These are phyloP conservation scores for Drymodes brunneopygia DNA, from an alignment of 2,113 vertebrate species.

Conservation along the genomic window DNA sequence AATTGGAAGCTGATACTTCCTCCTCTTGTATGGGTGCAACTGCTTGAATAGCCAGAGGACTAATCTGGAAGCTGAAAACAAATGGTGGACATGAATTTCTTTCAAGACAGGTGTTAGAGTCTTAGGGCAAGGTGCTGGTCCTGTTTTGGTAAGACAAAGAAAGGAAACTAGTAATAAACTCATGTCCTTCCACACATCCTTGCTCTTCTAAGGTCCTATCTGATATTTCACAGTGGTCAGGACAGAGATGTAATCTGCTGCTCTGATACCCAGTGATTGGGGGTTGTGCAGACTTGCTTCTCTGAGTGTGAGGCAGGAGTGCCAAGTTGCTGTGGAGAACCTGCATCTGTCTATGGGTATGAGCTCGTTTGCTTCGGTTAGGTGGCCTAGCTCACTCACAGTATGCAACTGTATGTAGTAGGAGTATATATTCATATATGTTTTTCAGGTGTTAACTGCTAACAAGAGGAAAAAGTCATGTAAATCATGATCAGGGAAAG, in stretches of 20 bases:
- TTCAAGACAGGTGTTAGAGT: neutral
- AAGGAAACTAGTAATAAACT: neutral
- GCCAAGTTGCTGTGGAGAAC: neutral
- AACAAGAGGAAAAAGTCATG: neutral
- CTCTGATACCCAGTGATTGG: neutral
- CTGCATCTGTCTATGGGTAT: neutral
- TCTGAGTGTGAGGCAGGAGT: neutral
- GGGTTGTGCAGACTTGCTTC: neutral
- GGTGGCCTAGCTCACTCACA: neutral
- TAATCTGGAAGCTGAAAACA: neutral
- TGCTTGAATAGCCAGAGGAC: neutral
- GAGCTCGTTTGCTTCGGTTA: neutral
- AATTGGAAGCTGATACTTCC: neutral
- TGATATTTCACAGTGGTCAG: neutral
- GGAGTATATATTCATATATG: neutral
- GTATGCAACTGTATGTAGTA: neutral
- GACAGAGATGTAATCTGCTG: neutral
- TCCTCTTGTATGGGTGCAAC: neutral
- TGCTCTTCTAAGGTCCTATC: neutral
- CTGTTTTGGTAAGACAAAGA: neutral
- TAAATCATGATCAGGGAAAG: neutral
- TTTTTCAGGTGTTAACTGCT: neutral
- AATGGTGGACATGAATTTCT: neutral
- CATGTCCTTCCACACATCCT: neutral
- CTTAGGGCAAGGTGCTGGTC: neutral